phyloP scores from a whole-genome alignment of 2,113 vertebrate species.

The Psilopsiagon aymara region DNA sequence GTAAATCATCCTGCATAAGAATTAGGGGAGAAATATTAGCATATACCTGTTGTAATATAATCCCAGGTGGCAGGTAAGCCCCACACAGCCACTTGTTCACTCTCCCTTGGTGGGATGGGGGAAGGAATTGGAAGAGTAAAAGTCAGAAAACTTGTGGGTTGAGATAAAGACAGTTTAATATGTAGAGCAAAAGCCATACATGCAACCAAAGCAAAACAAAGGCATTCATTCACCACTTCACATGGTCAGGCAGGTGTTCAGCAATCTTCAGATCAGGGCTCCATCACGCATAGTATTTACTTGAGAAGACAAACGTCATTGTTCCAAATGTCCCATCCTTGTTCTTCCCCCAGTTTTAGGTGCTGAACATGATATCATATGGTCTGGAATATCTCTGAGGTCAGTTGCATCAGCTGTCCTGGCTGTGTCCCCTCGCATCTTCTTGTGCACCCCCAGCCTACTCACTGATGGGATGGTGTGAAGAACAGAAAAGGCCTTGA shows the following conservation, averaged over 20 bases:
- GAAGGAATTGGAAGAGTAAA: not conserved
- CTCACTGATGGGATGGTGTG: not conserved
- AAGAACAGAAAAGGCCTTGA: not conserved
- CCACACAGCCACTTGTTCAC: fast-evolving
- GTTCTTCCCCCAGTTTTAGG: not conserved
- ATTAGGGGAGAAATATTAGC: not conserved
- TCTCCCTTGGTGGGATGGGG: not conserved
- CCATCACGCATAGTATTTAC: no score
- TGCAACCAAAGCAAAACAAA: not conserved
- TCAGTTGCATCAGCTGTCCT: not conserved
- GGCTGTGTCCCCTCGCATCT: not conserved
- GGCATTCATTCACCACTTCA: not conserved
- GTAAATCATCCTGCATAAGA: not conserved
- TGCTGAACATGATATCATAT: not conserved
- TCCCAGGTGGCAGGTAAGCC: not conserved
- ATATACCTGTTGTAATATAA: not conserved
- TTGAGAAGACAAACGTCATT: not conserved
- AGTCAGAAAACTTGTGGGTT: not conserved
- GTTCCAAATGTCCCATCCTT: fast-evolving
- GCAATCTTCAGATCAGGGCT: not conserved
- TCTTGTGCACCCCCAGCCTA: not conserved
- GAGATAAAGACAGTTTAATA: not conserved
- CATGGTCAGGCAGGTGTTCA: not conserved
- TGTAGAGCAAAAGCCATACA: not conserved
- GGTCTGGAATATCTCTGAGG: not conserved